These are phyloP conservation scores for Mesembrinibis cayennensis DNA, from an alignment of 2,113 vertebrate species.

Conservation along the genomic window DNA sequence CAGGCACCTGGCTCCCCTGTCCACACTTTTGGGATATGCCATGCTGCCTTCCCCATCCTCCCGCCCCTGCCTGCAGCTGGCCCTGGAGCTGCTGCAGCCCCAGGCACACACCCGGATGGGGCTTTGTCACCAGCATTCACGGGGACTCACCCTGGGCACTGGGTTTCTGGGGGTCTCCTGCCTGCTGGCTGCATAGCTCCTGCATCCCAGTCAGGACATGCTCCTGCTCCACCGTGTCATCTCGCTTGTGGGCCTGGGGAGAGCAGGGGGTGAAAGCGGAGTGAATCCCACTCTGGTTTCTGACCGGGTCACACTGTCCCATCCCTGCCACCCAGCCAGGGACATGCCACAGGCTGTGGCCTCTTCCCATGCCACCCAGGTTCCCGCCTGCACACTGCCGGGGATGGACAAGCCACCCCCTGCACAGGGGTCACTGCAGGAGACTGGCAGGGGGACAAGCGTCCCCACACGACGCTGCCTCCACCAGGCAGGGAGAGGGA, in stretches of 20 bases:
- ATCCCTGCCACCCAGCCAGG: background rate
- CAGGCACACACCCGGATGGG: fast-evolving
- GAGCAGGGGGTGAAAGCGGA: background rate
- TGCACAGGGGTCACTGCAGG: background rate
- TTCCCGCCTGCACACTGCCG: fast-evolving
- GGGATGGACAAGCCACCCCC: background rate
- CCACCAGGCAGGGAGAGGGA: background rate
- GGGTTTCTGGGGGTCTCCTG: background rate
- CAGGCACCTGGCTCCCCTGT: fast-evolving
- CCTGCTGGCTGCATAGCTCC: conserved; percentile 61
- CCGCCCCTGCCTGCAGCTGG: background rate
- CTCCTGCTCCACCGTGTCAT: conserved; percentile 64
- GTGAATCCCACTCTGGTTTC: fast-evolving
- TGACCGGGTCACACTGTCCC: background rate
- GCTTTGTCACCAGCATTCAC: background rate
- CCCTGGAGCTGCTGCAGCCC: background rate
- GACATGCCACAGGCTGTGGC: fast-evolving
- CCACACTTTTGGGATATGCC: background rate
- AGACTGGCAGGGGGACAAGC: background rate
- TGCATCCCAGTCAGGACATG: conserved; percentile 34
- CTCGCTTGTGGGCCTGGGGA: conserved; percentile 59
- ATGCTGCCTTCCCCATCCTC: background rate
- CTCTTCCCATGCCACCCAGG: background rate
- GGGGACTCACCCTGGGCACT: conserved; percentile 6
- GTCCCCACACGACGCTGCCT: background rate